A percentile compares a stretch with the other conserved stretches of the same genome.
Conservation (phyloP, 2,113 vertebrate genomes). For the Calidris pugnax region DNA sequence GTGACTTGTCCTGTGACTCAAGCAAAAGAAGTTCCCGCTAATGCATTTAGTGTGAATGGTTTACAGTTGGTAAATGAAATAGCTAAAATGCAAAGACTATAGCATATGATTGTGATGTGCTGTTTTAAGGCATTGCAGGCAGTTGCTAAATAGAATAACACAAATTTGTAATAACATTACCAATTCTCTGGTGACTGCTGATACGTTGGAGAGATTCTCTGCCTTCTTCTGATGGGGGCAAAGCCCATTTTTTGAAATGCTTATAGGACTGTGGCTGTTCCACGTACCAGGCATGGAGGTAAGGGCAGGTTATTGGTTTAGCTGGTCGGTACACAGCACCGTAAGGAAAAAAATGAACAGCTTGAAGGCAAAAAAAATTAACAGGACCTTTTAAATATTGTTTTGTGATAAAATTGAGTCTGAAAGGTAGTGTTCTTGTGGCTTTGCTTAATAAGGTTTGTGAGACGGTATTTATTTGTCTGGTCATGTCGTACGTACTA, state of each 20-base stretch:
- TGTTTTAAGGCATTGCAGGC: background rate
- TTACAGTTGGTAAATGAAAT: background rate
- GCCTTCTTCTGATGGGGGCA: background rate
- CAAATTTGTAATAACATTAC: background rate
- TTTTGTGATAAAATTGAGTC: background rate
- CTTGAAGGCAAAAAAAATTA: background rate
- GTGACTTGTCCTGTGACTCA: background rate
- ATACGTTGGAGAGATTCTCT: background rate
- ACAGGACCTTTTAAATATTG: background rate
- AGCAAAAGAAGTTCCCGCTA: background rate
- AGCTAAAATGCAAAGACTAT: background rate
- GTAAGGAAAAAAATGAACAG: background rate
- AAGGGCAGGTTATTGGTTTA: background rate
- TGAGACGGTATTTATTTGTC: background rate
- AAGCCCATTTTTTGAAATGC: background rate
- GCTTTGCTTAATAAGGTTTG: background rate
- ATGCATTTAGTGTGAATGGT: background rate
- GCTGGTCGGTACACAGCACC: background rate
- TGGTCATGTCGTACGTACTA: background rate
- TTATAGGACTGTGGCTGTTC: background rate
- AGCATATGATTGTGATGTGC: background rate
- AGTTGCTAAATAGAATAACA: background rate
- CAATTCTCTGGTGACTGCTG: background rate
- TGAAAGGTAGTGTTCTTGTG: background rate
- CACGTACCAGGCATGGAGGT: background rate